Evolutionary conservation across 2,113 vertebrate genomes (phyloP), one percentile per base, ranked within the genome.

Genomic region (Hippolais icterina): DNA sequence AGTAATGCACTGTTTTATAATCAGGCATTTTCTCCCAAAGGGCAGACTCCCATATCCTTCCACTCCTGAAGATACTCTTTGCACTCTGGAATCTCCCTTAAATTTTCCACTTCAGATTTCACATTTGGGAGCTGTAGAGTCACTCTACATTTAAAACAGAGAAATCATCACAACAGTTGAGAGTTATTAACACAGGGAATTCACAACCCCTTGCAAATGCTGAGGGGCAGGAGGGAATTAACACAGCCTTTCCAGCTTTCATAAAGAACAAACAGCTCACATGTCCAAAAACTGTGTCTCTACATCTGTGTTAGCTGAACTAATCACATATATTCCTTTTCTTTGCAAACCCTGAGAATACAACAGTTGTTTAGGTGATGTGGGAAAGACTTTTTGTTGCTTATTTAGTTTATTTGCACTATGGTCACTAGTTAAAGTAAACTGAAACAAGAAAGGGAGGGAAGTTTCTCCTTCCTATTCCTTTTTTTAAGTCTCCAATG

Each of bases 351-450:
- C 44, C 80, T 94, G 85, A 90, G 90, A 96, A 69, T 42, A 63
- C 42, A 91, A 72, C 41, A 72, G n/a, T 82, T 93, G 91, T 94
- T 91, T 93, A 53, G 70, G 63, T 59, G 76, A 83, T 5, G 12
- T 65, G 15, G 27, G 44, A 76, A 79, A 61, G 70, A 90, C 27
- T 35, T 91, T 96, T 93, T 96, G n/a, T 56, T 27, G 5, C 74
- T 88, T 87, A 61, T 80, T 93, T 95, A 54, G 92, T 94, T 96
- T 94, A 93, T 96, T 96, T 96, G 50, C 59, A 65, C 44, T 86
- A 20, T 74, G 35, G 39, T 97, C 59, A 44, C 75, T 25, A n/a
- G 54, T 66, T 96, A 90, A 96, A 95, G 70, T 85, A 96, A 96
- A 93, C 54, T 85, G 61, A 76, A 91, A 66, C 75, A 95, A 71